Evolutionary conservation across 2,888 invertebrate genomes (phyloP).

Genomic region (Phortica okadai): DNA sequence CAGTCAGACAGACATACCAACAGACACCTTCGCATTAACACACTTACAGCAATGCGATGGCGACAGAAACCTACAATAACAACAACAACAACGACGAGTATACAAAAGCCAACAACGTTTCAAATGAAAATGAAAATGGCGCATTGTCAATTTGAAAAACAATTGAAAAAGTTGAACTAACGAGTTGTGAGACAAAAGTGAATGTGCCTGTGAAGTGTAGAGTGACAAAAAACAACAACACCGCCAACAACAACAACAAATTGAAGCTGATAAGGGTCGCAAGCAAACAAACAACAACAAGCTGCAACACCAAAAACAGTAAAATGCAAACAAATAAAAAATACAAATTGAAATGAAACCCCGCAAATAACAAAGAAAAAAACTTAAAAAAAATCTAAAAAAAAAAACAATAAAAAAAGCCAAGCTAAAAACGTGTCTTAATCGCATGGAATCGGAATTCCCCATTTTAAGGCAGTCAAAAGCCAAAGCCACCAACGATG

Average conservation of each 20-base stretch:
- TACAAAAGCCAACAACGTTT: slow-evolving; percentile 6
- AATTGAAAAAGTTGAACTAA: slow-evolving; percentile 47
- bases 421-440: slow-evolving; percentile 54
- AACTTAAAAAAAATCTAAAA: slow-evolving; percentile 17
- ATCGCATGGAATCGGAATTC: slow-evolving; percentile 55
- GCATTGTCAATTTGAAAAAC: slow-evolving; percentile 54
- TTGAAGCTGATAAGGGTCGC: slow-evolving; percentile 11
- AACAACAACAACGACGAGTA: slow-evolving; percentile 30
- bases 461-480: slow-evolving; percentile 27
- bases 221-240: slow-evolving; percentile 31
- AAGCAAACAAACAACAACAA: slow-evolving; percentile 28
- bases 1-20: too few relatives aligned
- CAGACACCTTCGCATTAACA: slow-evolving; percentile 10
- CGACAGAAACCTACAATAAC: not conserved
- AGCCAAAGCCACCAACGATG: slow-evolving; percentile 13
- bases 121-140: slow-evolving; percentile 40
- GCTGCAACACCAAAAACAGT: slow-evolving; percentile 23
- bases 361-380: slow-evolving; percentile 51
- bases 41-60: not conserved
- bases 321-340: slow-evolving; percentile 37
- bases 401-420: slow-evolving; percentile 13
- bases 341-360: slow-evolving; percentile 55
- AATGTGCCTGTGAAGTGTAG: not conserved
- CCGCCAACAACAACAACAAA: slow-evolving; percentile 28
- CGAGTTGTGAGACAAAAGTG: not conserved